phyloP scores from a whole-genome alignment of 2,797 vertebrate species.

The Poeciliopsis presidionis region DNA sequence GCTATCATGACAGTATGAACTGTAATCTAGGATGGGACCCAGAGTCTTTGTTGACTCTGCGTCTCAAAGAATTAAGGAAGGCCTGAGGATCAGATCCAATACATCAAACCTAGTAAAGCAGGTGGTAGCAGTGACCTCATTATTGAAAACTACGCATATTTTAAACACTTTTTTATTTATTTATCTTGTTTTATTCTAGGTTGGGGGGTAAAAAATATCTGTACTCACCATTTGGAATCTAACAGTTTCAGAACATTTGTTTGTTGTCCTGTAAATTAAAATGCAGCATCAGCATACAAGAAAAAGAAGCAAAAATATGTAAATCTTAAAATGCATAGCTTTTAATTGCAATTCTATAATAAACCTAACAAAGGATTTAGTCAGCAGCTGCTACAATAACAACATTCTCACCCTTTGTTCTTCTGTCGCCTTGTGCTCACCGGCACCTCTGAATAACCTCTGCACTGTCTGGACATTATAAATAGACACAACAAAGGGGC shows the following conservation, averaged over 20 bases:
- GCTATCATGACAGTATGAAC: slow-evolving; percentile 33
- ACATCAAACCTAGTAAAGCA: neutral
- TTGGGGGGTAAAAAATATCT: slow-evolving; percentile 1
- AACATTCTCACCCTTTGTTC: slow-evolving; percentile 73
- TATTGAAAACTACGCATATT: neutral
- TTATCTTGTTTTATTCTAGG: neutral
- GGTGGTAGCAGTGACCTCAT: neutral
- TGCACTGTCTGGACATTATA: slow-evolving; percentile 74
- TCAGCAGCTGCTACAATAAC: slow-evolving; percentile 27
- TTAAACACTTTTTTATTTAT: neutral
- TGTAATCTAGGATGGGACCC: neutral
- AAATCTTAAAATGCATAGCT: neutral
- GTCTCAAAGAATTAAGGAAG: neutral
- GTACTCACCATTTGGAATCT: slow-evolving; percentile 40
- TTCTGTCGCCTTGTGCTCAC: slow-evolving; percentile 56
- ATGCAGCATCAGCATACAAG: neutral
- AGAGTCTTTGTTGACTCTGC: neutral
- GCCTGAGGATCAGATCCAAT: neutral
- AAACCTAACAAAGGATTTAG: slow-evolving; percentile 3
- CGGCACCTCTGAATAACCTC: slow-evolving; percentile 70
- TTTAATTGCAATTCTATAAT: neutral
- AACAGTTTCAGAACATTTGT: slow-evolving; percentile 1
- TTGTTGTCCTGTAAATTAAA: neutral
- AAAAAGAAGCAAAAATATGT: neutral
- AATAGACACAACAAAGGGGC: slow-evolving; percentile 71